These are phyloP conservation scores for Danionella dracula DNA, from an alignment of 2,797 vertebrate species.

Conservation along the genomic window DNA sequence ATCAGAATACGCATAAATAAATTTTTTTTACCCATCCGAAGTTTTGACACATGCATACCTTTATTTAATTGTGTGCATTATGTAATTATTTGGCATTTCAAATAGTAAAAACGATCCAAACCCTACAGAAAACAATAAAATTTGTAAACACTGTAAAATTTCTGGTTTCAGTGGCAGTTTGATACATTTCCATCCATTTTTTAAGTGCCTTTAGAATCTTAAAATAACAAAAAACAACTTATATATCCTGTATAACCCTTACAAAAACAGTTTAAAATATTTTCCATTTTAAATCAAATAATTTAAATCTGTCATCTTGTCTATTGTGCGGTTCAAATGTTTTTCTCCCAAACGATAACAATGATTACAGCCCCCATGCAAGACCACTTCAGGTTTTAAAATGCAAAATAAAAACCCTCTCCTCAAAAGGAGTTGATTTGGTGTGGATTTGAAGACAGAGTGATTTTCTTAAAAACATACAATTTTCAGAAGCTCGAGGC, in stretches of 20 bases:
- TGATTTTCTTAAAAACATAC: slow-evolving; percentile 19
- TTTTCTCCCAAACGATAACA: slow-evolving; percentile 4
- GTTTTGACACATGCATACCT: too few relatives aligned
- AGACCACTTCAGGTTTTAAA: neutral
- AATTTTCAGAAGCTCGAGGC: slow-evolving; percentile 27
- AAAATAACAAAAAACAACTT: neutral
- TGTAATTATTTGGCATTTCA: too few relatives aligned
- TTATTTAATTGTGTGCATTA: too few relatives aligned
- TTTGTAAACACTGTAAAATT: too few relatives aligned
- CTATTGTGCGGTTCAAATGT: too few relatives aligned
- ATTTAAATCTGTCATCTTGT: neutral
- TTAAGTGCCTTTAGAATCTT: too few relatives aligned
- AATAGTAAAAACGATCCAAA: too few relatives aligned
- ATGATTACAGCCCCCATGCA: neutral
- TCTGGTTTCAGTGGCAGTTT: too few relatives aligned
- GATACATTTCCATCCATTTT: too few relatives aligned
- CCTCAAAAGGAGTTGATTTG: slow-evolving; percentile 19
- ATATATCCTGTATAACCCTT: neutral
- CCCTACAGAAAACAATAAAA: too few relatives aligned
- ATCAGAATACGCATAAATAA: too few relatives aligned
- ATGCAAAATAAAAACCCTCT: slow-evolving; percentile 4
- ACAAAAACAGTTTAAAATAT: neutral
- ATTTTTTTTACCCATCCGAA: too few relatives aligned
- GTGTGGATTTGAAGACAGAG: slow-evolving; percentile 24
- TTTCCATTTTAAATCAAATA: slow-evolving; percentile 8